Conservation (phyloP, 2,113 vertebrate genomes). For the Peucedramus taeniatus region DNA sequence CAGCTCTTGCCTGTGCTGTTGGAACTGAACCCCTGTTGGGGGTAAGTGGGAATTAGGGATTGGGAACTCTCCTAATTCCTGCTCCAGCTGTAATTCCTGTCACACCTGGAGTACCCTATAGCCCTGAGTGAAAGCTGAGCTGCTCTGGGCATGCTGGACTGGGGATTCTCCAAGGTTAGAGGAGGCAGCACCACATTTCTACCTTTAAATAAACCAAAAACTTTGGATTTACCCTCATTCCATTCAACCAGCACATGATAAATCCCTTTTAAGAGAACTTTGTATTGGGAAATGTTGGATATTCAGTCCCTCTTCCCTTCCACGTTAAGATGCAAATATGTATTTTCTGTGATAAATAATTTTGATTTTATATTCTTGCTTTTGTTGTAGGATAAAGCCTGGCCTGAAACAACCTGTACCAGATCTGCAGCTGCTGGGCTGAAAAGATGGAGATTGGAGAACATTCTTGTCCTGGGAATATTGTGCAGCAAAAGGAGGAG, state of each 20-base stretch:
- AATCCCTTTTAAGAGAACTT: neutral
- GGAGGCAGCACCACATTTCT: neutral
- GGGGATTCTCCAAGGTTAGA: neutral
- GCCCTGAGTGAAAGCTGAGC: neutral
- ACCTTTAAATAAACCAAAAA: neutral
- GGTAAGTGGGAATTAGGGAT: neutral
- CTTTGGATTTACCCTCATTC: neutral
- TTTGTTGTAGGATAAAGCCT: neutral
- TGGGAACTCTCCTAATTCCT: neutral
- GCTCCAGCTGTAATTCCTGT: neutral
- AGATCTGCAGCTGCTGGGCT: neutral
- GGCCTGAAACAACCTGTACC: neutral
- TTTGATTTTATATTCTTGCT: neutral
- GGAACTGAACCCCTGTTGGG: fast-evolving
- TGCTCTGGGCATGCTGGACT: neutral
- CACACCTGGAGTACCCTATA: neutral
- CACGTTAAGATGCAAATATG: neutral
- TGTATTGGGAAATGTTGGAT: neutral
- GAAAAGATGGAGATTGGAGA: neutral
- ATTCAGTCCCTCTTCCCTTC: neutral
- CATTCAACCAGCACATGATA: neutral
- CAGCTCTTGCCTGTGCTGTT: neutral
- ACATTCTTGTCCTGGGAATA: neutral
- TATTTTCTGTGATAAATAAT: neutral
- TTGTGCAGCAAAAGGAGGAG: neutral